These are phyloP conservation scores for Anaspis maculata DNA, from an alignment of 2,888 invertebrate genomes.

Conservation along the genomic window DNA sequence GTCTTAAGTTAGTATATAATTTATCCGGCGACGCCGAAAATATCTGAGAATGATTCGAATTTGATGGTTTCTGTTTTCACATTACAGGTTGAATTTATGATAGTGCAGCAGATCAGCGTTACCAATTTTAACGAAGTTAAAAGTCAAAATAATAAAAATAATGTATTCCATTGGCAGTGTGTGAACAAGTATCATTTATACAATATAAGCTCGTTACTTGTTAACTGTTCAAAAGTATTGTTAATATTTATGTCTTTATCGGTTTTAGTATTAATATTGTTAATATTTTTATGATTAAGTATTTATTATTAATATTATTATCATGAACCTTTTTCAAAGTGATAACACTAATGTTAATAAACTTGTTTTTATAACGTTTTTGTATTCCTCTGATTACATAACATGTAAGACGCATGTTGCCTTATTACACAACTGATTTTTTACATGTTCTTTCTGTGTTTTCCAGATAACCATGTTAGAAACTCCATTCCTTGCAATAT, in stretches of 20 bases:
- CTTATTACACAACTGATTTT: no score
- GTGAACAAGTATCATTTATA: slow-evolving; percentile 17
- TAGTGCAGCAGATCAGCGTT: slow-evolving; percentile 21
- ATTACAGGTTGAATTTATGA: slow-evolving; percentile 33
- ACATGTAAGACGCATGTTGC: no score
- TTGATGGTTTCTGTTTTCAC: not conserved
- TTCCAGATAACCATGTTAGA: no score
- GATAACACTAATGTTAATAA: slow-evolving; percentile 5
- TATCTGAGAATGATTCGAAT: no score
- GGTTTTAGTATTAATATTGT: slow-evolving; percentile 28
- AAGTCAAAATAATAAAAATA: slow-evolving; percentile 13
- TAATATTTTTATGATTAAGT: slow-evolving; percentile 30
- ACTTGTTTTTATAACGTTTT: no score
- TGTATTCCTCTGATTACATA: no score
- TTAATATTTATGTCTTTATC: slow-evolving; percentile 32
- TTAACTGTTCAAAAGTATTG: slow-evolving; percentile 27
- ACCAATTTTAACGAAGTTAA: slow-evolving; percentile 16
- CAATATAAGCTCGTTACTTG: slow-evolving; percentile 5
- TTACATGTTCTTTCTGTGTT: no score
- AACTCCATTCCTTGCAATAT: no score
- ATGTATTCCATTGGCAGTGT: slow-evolving; percentile 15
- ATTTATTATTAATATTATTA: slow-evolving; percentile 25
- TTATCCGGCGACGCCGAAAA: no score
- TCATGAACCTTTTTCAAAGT: slow-evolving; percentile 2
- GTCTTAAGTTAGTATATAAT: slow-evolving; percentile 55